These are phyloP conservation scores for Alligator sinensis DNA, from an alignment of 2,113 vertebrate species.

Conservation along the genomic window DNA sequence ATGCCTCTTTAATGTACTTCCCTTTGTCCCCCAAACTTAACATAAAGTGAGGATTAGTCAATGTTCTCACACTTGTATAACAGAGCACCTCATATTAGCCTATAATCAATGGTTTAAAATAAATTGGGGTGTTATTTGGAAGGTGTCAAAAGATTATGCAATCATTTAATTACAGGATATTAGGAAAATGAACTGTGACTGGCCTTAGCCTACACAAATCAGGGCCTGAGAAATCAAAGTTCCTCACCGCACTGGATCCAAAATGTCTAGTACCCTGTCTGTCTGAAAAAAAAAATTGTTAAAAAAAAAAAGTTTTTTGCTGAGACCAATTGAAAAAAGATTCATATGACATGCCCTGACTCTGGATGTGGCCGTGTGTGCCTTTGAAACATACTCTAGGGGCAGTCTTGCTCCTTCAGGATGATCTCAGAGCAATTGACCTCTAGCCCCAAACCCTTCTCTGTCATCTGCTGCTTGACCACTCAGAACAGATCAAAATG, in stretches of 20 bases:
- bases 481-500: too few relatives aligned
- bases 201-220: background rate
- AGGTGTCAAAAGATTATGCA: background rate
- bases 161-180: background rate
- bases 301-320: too few relatives aligned
- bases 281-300: background rate
- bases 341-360: too few relatives aligned
- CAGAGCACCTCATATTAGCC: background rate
- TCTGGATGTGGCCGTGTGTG: too few relatives aligned
- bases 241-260: background rate
- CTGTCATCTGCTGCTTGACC: too few relatives aligned
- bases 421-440: too few relatives aligned
- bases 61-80: background rate
- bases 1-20: background rate
- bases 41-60: background rate
- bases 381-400: too few relatives aligned
- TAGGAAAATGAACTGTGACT: background rate
- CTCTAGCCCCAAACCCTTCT: too few relatives aligned
- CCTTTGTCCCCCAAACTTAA: fast-evolving
- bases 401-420: too few relatives aligned
- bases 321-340: too few relatives aligned
- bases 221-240: background rate
- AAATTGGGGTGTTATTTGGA: fast-evolving
- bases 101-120: fast-evolving
- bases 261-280: background rate